Conservation (phyloP, 1,140 invertebrate species). For the Acromyrmex echinatior region DNA sequence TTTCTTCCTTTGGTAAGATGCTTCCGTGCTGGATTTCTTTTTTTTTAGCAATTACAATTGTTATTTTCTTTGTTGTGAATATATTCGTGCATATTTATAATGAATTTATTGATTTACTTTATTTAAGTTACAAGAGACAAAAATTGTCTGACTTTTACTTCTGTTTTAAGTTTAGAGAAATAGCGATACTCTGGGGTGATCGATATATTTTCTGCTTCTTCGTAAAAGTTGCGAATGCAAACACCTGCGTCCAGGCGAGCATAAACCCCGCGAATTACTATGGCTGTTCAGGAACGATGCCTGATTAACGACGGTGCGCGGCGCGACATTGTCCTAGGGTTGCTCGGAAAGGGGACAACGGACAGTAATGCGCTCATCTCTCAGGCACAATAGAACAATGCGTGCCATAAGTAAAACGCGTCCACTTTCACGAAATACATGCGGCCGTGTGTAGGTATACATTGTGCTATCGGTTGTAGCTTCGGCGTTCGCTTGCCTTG, state of each 20-base stretch:
- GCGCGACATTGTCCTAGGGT: slow-evolving; percentile 77
- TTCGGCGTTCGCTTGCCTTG: slow-evolving; percentile 22
- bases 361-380: slow-evolving; percentile 79
- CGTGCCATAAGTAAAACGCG: slow-evolving; percentile 78
- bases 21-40: slow-evolving; percentile 1
- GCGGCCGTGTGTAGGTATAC: slow-evolving; percentile 19
- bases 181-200: neutral
- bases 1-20: slow-evolving; percentile 10
- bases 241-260: slow-evolving; percentile 46
- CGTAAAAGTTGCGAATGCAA: slow-evolving; percentile 64
- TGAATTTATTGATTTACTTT: neutral
- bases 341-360: slow-evolving; percentile 78
- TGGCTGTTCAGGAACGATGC: slow-evolving; percentile 76
- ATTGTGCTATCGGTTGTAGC: slow-evolving; percentile 53
- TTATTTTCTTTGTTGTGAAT: neutral
- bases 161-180: slow-evolving; percentile 2
- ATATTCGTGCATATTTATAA: neutral
- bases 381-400: slow-evolving; percentile 78
- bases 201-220: slow-evolving; percentile 22
- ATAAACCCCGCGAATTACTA: slow-evolving; percentile 75
- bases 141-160: neutral
- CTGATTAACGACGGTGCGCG: slow-evolving; percentile 76
- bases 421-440: slow-evolving; percentile 73
- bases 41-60: neutral
- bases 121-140: neutral